Evolutionary conservation across 1,140 invertebrate species (phyloP), one percentile per base, ranked within the genome.

Genomic region (Heliconius hewitsoni): DNA sequence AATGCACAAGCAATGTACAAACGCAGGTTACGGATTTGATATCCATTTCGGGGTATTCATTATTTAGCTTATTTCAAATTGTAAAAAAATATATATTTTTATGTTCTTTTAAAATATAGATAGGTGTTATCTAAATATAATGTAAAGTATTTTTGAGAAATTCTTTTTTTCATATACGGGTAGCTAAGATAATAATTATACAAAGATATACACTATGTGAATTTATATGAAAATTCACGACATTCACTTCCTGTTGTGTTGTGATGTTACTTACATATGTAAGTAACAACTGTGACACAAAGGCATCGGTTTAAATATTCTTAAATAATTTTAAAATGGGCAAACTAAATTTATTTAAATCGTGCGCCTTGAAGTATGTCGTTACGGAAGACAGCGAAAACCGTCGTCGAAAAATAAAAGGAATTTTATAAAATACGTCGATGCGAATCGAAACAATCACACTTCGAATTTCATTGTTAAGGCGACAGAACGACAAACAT

Each of bases 361-460:
- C 81, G 82, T 82, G 79, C 84, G 75, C 77, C 81, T 79, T 75
- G 71, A 82, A 77, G 85, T 66, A 81, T 82, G 83, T 88, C 82
- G 87, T 91, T 89, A 88, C 84, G 76, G 81, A 72, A 57, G 30
- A 55, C 57, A 71, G 55, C 52, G 60, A 80, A 77, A 80, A 80
- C 76, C 78, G 55, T 71, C 39, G 55, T 57, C 55, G 84, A 89
- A 86, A 90, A 91, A 91, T 90, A 92, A 90, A 87, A 85, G 86
- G 88, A 89, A 90, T 90, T 91, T 91, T 90, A 91, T 91, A 92
- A 91, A 91, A 91, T 79, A 74, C 80, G 83, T 78, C 87, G 89
- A 89, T 86, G 84, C 85, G 90, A 89, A 86, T 90, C 90, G 85
- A 90, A 87, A 91, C 88, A 90, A 88, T 90, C 89, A 89, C 87